Evolutionary conservation across 2,888 invertebrate genomes (phyloP).

Genomic region (Amorpha juglandis): DNA sequence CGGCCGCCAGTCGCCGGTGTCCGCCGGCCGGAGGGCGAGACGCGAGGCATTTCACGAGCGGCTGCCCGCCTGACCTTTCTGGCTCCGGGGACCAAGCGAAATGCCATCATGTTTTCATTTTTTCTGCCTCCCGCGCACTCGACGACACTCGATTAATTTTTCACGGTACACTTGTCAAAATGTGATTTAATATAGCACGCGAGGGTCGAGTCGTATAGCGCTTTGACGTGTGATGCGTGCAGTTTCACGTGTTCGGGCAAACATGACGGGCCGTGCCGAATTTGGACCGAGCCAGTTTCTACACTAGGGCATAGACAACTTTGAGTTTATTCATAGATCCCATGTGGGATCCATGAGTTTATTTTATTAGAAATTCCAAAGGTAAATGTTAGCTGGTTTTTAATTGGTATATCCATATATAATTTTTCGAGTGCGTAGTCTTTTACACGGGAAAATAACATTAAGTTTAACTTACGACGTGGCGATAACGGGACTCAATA

Average conservation of each 20-base stretch:
- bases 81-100: constrained; percentile 73
- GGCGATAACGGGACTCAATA: constrained; percentile 6
- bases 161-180: constrained; percentile 84
- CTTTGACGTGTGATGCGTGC: constrained; percentile 78
- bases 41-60: constrained; percentile 79
- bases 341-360: too few relatives aligned
- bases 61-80: constrained; percentile 77
- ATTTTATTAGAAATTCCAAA: not conserved
- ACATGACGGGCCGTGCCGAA: constrained; percentile 18
- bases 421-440: not conserved
- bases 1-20: constrained; percentile 44
- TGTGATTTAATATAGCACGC: constrained; percentile 79
- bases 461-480: constrained; percentile 16
- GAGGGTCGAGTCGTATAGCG: constrained; percentile 63
- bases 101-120: constrained; percentile 80
- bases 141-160: constrained; percentile 83
- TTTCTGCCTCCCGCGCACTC: constrained; percentile 71
- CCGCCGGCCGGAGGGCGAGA: constrained; percentile 51
- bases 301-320: not conserved
- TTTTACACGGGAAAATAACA: constrained; percentile 14
- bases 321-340: not conserved
- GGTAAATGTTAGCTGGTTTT: not conserved
- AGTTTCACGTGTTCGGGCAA: constrained; percentile 45
- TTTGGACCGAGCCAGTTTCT: constrained; percentile 26
- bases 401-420: not conserved